These are phyloP conservation scores for Yoshiicerus persimilis DNA, from an alignment of 1,140 invertebrate species.

Conservation along the genomic window DNA sequence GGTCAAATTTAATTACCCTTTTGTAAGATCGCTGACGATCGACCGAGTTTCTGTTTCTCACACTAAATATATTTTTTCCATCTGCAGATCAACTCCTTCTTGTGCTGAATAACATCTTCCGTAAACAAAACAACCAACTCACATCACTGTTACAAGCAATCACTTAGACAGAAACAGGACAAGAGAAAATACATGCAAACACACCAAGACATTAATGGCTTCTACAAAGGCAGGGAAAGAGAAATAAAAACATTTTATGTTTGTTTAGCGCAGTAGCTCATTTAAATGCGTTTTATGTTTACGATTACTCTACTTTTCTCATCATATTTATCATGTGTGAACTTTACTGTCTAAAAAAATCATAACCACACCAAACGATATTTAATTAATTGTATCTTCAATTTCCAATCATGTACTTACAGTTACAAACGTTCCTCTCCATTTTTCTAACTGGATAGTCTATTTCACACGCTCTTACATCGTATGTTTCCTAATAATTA, in stretches of 20 bases:
- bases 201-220: neutral
- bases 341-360: neutral
- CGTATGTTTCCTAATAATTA: too few relatives aligned
- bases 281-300: neutral
- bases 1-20: neutral
- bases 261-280: neutral
- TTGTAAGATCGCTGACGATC: neutral
- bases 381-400: neutral
- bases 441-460: too few relatives aligned
- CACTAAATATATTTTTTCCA: conserved; percentile 9
- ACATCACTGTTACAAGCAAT: neutral
- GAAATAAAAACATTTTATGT: neutral
- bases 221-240: neutral
- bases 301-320: neutral
- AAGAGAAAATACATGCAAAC: neutral
- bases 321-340: neutral
- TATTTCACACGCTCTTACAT: too few relatives aligned
- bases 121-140: neutral
- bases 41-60: neutral
- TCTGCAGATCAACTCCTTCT: neutral
- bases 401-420: too few relatives aligned
- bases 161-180: neutral
- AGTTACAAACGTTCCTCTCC: too few relatives aligned
- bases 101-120: neutral
- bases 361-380: neutral